Base-by-base conservation (phyloP, 2,888 invertebrate genomes). In the Ectropis crepuscularia region DNA sequence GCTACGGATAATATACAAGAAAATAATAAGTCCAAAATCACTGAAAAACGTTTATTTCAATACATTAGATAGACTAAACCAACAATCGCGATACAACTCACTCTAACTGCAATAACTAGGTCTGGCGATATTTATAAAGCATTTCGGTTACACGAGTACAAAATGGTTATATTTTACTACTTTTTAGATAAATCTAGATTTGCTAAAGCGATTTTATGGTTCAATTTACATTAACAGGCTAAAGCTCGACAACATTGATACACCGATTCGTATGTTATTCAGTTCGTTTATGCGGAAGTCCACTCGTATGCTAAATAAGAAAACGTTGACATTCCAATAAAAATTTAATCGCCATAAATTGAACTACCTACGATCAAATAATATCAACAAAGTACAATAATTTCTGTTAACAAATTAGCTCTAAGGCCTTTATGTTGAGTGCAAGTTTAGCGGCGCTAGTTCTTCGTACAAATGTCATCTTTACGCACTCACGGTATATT, bases 21-120 rank as follows among this genome's bases (percentile, higher is more conserved):
- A 76, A 49, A 59, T 71, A 74, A 78, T 53, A 63, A 64, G 28
- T 54, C 47, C 39, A 16, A 42, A 73, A 69, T 73, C 77, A 81
- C 79, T 86, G 82, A 86, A 87, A 87, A 87, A 83, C 81, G 75
- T 90, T 89, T 89, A 88, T 88, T 88, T 84, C 76, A 81, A 82
- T 87, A 82, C 82, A 61, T 57, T 63, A 85, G 85, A 86, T 83
- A 84, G 80, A 86, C 83, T 86, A 86, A 86, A 88, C 85, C 87
- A 88, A 88, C 84, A 86, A 80, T 74, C 79, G 87, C 84, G 80
- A 81, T 85, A 85, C 81, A 86, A 82, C 77, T 84, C 85, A 82
- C 82, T 81, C 81, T 82, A 85, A 75, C 77, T 80, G 79, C 79
- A 74, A 76, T 76, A 79, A 71, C 75, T 79, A 81, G 69, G 70